Base-by-base conservation (phyloP, 2,797 vertebrate genomes). In the Vipera latastei region DNA sequence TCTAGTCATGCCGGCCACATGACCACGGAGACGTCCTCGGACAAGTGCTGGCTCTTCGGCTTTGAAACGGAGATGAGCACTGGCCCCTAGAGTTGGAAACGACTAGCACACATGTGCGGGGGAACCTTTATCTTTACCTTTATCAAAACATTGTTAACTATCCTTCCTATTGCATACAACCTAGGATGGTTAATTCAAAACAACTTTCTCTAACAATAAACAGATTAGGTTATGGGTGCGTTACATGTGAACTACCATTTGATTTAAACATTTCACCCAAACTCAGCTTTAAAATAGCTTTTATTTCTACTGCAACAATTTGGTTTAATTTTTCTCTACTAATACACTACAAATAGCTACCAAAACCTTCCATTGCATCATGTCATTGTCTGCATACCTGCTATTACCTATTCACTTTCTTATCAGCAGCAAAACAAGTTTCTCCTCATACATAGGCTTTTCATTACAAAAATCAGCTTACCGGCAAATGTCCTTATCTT, bases 391-490 rank as follows among this genome's bases (percentile, higher is more conserved):
- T 11, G 11, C 32, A 59, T 61, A 88, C 16, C 14, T 16, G 13
- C 86, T 1, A 3, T 0, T 61, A 63, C 44, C 89, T 22, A 0
- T 90, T 60, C 92, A 2, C 60, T 93, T 89, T 0, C 89, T 44
- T 85, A 16, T 11, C 32, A 11, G 51, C 22, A 85, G 32, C 83
- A 88, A 65, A 63, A 38, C 55, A 92, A 93, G 44, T 25, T 88
- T 93, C 85, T 88, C 32, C 5, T 92, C 26, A 86, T 89, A 51
- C 57, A 91, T 0, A 4, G 73, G 18, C n/a, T 89, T 78, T 8
- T 0, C 86, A 32, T 83, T 0, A 0, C 20, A 92, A 69, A 90
- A 65, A 65, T 92, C 69, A 69, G 0, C 0, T 88, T 55, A 89
- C 69, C 6, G 78, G 92, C 90, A 25, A 91, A 38, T 5, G 25